Percentiles rank a stretch among this genome's conserved stretches.
Conservation (phyloP, 2,888 invertebrate genomes). For the Callinectes sapidus region DNA sequence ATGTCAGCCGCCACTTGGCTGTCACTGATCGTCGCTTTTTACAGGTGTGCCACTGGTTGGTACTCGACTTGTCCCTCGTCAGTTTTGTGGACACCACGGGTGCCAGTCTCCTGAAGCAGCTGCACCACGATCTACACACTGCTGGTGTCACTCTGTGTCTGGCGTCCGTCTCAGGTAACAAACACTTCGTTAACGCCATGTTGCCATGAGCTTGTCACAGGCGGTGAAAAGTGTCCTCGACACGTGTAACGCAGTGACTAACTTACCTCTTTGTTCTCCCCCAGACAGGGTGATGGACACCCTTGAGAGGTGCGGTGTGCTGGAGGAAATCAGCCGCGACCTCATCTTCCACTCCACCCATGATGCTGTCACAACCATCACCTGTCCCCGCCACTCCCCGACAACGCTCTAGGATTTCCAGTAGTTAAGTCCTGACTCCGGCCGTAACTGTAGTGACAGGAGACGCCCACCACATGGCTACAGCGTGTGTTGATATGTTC, state of each 20-base stretch:
- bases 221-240: background rate
- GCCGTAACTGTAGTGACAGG: background rate
- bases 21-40: background rate
- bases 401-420: background rate
- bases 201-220: background rate
- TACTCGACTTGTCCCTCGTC: slow-evolving; percentile 82
- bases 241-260: background rate
- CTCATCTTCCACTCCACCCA: slow-evolving; percentile 66
- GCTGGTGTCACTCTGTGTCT: slow-evolving; percentile 50
- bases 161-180: slow-evolving; percentile 47
- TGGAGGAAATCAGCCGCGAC: slow-evolving; percentile 42
- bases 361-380: slow-evolving; percentile 64
- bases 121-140: slow-evolving; percentile 43
- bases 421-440: background rate
- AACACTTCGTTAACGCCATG: background rate
- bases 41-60: slow-evolving; percentile 74
- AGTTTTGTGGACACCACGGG: slow-evolving; percentile 79
- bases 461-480: background rate
- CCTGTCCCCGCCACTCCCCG: background rate
- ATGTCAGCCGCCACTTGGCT: background rate
- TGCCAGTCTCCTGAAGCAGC: slow-evolving; percentile 38
- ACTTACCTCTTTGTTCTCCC: background rate
- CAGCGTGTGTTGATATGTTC: background rate
- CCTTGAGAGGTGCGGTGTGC: slow-evolving; percentile 53
- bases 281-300: slow-evolving; percentile 63